phyloP scores from a whole-genome alignment of 2,888 invertebrate species.

The Plusia festucae region DNA sequence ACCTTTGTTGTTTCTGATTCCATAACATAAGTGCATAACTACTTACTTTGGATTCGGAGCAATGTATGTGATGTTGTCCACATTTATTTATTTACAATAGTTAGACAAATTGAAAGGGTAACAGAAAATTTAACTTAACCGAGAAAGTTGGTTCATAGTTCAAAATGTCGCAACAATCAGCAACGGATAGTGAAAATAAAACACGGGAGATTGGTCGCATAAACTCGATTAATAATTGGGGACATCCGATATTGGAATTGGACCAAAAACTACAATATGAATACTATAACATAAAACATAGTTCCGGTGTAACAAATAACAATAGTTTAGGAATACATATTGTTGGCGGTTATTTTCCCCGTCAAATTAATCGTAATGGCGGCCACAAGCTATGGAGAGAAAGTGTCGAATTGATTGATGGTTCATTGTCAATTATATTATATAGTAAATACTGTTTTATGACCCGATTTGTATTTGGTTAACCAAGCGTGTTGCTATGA shows the following conservation, averaged over 20 bases:
- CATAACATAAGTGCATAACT: too few species aligned
- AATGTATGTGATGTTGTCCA: too few species aligned
- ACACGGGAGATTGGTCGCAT: neutral
- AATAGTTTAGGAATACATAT: constrained; percentile 17
- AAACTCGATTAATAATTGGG: neutral
- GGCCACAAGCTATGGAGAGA: constrained; percentile 31
- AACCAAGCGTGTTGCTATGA: neutral
- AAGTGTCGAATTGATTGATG: constrained; percentile 29
- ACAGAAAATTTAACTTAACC: too few species aligned
- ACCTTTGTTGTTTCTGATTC: too few species aligned
- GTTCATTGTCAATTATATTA: constrained; percentile 24
- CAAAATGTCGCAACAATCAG: too few species aligned
- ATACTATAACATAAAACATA: neutral
- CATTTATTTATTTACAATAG: too few species aligned
- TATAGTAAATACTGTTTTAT: neutral
- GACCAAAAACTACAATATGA: neutral
- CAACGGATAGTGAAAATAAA: too few species aligned
- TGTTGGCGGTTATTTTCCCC: constrained; percentile 27
- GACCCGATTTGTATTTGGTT: constrained; percentile 1
- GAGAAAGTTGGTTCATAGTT: too few species aligned
- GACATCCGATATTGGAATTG: neutral
- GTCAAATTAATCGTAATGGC: constrained; percentile 35
- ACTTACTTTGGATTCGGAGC: too few species aligned
- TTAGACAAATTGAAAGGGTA: too few species aligned
- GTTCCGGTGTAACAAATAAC: constrained; percentile 24